Base-by-base conservation (phyloP, 2,797 vertebrate species). In the Crenuchus spilurus region DNA sequence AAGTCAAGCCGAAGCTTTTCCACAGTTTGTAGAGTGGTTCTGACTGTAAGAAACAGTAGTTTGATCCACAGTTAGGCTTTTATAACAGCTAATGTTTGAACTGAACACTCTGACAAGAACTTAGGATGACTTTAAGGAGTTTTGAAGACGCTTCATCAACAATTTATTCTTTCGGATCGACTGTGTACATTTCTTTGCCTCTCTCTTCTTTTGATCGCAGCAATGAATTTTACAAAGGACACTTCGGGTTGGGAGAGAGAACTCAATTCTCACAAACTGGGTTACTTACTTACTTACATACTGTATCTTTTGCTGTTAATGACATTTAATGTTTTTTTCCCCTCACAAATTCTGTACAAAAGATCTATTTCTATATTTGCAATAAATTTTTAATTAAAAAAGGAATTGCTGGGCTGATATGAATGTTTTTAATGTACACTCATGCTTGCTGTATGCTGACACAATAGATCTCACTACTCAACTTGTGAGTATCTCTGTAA, bases 311-410 rank as follows among this genome's bases (percentile, higher is more conserved):
- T 90, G 84, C 88, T 89, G 81, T 82, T 85, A 83, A 82, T 86
- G 76, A 87, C 84, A 84, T 90, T 77, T 33, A 82, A 77, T 57
- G 71, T 80, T 78, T 81, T n/a, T 80, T 86, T 73, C 83, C 88
- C 85, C 46, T 55, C 66, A 87, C 83, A 52, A 88, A 91, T 92
- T 93, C 90, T 93, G 91, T 91, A 93, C 84, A 91, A 92, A 92
- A 93, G 89, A 93, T 92, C 91, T 86, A 93, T 92, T 94, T 94
- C 88, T 93, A 94, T 94, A 93, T 92, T 94, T 94, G 90, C 90
- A 93, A 93, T 94, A 93, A 90, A 92, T 93, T 93, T 94, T 77
- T 92, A 88, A 88, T 87, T 75, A 88, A 89, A 90, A 87, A 83
- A 46, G 48, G 11, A 49, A 6, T 13, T 16, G 26, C 67, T 20